Percentiles rank a stretch among this genome's conserved stretches.
Conservation (phyloP, 2,888 invertebrate genomes). For the Trachelus iudaicus region DNA sequence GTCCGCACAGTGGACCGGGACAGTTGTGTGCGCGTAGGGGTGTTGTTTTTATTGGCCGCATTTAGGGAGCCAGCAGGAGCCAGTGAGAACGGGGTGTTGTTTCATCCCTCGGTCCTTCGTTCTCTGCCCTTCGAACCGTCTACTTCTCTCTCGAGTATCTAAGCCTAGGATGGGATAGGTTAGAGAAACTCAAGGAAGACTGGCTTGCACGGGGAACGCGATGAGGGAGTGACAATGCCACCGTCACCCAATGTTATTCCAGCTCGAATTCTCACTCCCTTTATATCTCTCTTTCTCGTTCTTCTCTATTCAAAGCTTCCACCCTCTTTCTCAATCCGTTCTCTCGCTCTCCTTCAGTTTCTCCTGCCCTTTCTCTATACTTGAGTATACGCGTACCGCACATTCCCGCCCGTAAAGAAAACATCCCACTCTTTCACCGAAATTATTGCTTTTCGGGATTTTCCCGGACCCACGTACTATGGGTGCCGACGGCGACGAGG, state of each 20-base stretch:
- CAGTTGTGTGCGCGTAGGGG: slow-evolving; percentile 25
- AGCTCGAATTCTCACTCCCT: slow-evolving; percentile 55
- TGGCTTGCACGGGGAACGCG: slow-evolving; percentile 18
- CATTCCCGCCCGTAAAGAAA: slow-evolving; percentile 51
- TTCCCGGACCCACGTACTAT: slow-evolving; percentile 10
- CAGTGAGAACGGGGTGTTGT: slow-evolving; percentile 60
- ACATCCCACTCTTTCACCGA: slow-evolving; percentile 31
- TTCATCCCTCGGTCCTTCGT: slow-evolving; percentile 51
- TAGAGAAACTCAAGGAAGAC: slow-evolving; percentile 15
- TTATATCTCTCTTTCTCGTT: slow-evolving; percentile 23
- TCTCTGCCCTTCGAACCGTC: slow-evolving; percentile 40
- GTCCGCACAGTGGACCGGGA: background rate
- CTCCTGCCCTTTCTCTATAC: slow-evolving; percentile 15
- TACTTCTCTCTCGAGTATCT: slow-evolving; percentile 25
- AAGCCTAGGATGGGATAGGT: slow-evolving; percentile 45
- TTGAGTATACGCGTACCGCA: slow-evolving; percentile 39
- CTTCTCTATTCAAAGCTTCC: slow-evolving; percentile 11
- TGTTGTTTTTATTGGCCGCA: slow-evolving; percentile 61
- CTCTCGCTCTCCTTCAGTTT: slow-evolving; percentile 22
- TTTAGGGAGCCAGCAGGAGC: slow-evolving; percentile 44
- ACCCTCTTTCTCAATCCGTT: slow-evolving; percentile 18
- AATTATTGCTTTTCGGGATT: slow-evolving; percentile 46
- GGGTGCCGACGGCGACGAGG: too few relatives aligned
- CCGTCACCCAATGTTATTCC: slow-evolving; percentile 61
- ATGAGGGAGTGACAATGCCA: slow-evolving; percentile 59